A percentile compares a stretch with the other conserved stretches of the same genome.
Evolutionary conservation across 2,113 vertebrate genomes (phyloP).

Genomic region (Halichoerus grypus): DNA sequence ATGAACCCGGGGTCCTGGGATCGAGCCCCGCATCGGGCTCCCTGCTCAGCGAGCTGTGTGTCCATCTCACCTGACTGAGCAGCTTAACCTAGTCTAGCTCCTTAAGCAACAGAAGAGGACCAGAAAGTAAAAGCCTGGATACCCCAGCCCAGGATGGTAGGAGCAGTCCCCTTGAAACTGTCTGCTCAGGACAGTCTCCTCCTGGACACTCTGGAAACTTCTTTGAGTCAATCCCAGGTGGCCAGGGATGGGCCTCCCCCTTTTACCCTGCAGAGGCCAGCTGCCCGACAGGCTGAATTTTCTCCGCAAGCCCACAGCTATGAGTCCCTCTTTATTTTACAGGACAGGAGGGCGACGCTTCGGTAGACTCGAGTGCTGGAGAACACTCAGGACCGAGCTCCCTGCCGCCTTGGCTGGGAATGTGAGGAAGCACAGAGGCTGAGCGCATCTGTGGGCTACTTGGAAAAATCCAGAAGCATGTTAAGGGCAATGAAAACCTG

Average conservation of each 20-base stretch:
- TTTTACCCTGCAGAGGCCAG: not conserved
- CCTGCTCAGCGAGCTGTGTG: no score
- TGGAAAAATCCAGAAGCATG: not conserved
- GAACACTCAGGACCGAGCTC: not conserved
- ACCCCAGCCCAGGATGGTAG: not conserved
- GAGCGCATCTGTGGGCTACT: not conserved
- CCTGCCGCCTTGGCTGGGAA: not conserved
- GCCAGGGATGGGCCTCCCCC: not conserved
- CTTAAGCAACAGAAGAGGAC: not conserved
- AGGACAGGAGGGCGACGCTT: not conserved
- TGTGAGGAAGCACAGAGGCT: not conserved
- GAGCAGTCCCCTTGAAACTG: not conserved
- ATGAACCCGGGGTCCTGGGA: no score
- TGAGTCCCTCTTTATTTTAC: not conserved
- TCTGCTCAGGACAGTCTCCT: not conserved
- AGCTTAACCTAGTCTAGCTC: not conserved
- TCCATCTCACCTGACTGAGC: not conserved
- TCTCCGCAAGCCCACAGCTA: rapidly evolving
- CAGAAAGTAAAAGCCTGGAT: not conserved
- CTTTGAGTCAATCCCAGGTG: not conserved
- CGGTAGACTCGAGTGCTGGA: no score
- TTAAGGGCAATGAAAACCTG: not conserved
- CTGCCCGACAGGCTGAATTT: not conserved
- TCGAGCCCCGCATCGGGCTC: no score
- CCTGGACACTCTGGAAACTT: not conserved